These are phyloP conservation scores for Corvus hawaiiensis DNA, from an alignment of 2,113 vertebrate species.

Conservation along the genomic window DNA sequence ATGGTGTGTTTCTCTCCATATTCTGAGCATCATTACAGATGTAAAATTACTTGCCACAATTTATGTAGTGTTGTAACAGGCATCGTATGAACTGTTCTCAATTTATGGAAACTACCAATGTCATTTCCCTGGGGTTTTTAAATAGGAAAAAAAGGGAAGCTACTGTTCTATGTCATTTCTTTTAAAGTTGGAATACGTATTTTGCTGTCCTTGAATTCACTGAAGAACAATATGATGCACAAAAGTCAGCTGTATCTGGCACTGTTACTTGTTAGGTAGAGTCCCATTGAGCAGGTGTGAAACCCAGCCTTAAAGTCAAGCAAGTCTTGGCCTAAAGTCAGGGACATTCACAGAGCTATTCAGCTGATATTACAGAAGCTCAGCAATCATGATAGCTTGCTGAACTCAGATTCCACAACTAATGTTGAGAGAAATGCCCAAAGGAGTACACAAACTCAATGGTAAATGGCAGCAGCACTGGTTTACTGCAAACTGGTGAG, in stretches of 20 bases:
- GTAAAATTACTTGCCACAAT: neutral
- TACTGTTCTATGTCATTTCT: neutral
- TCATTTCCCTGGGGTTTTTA: neutral
- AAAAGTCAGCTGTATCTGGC: neutral
- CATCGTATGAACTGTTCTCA: rapidly evolving
- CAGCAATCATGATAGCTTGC: neutral
- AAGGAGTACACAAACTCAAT: neutral
- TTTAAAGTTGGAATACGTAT: neutral
- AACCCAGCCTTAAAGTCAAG: neutral
- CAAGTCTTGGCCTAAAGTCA: neutral
- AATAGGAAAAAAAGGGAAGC: neutral
- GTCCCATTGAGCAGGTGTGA: neutral
- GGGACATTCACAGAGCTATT: neutral
- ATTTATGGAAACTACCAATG: neutral
- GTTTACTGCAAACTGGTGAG: neutral
- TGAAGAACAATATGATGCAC: neutral
- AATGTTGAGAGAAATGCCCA: rapidly evolving
- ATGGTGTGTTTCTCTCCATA: neutral
- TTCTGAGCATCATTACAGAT: neutral
- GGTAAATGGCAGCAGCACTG: neutral
- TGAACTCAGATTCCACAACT: neutral
- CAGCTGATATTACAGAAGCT: neutral
- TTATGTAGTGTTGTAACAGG: neutral
- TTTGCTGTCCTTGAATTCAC: neutral
- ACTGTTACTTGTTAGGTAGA: neutral